phyloP scores from a whole-genome alignment of 2,113 vertebrate species.

The Crotalus viridis region DNA sequence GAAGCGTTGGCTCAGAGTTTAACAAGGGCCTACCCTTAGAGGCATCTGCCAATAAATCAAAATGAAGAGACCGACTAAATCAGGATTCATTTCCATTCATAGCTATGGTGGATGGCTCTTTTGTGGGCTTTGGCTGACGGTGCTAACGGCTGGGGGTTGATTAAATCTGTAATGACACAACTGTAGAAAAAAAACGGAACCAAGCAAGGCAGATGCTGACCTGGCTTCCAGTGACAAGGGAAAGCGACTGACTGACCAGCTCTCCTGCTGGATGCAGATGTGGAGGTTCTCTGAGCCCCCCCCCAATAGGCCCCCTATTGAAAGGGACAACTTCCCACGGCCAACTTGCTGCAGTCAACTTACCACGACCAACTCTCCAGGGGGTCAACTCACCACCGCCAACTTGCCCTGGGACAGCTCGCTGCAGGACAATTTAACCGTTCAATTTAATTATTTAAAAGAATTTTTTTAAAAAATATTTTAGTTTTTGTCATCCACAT shows the following conservation, averaged over 20 bases:
- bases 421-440: too few relatives aligned
- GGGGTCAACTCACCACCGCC: too few relatives aligned
- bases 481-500: too few relatives aligned
- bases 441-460: too few relatives aligned
- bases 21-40: conserved; percentile 72
- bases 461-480: too few relatives aligned
- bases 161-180: not conserved
- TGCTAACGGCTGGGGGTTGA: not conserved
- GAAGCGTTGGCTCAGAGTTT: conserved; percentile 73
- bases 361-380: too few relatives aligned
- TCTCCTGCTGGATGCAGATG: not conserved
- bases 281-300: not conserved
- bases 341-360: not conserved
- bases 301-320: not conserved
- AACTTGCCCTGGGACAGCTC: too few relatives aligned
- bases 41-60: conserved; percentile 71
- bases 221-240: not conserved
- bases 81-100: conserved; percentile 68
- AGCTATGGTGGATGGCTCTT: conserved; percentile 54
- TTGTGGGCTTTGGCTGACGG: not conserved
- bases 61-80: conserved; percentile 64
- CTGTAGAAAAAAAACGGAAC: fast-evolving
- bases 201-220: not conserved
- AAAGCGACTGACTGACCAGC: not conserved
- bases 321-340: not conserved